These are phyloP conservation scores for Malurus melanocephalus DNA, from an alignment of 2,113 vertebrate species.

Conservation along the genomic window DNA sequence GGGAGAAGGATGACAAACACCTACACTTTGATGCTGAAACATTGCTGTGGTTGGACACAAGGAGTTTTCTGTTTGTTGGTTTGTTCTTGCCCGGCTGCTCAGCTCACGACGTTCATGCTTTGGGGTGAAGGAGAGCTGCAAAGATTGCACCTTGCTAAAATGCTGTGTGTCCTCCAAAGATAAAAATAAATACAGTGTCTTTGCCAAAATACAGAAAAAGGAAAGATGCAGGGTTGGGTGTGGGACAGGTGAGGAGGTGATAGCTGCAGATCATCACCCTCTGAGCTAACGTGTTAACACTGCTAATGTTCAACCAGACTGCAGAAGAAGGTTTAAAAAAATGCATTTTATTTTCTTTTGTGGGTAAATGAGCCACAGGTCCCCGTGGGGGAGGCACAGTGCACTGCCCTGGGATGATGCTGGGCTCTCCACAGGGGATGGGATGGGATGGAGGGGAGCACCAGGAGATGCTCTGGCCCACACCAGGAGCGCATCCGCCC, in stretches of 20 bases:
- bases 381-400: accelerated
- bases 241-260: not conserved
- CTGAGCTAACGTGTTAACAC: not conserved
- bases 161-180: not conserved
- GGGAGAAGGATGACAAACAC: not conserved
- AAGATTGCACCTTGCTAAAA: not conserved
- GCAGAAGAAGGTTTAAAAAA: not conserved
- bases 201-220: not conserved
- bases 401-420: not conserved
- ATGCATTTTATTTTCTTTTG: not conserved
- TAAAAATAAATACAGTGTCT: not conserved
- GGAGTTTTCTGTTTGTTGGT: not conserved
- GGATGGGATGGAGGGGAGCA: not conserved
- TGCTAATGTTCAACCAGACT: not conserved
- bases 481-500: not conserved
- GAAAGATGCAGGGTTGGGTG: accelerated
- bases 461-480: accelerated
- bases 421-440: not conserved
- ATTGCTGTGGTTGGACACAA: not conserved
- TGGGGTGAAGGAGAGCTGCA: not conserved
- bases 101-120: accelerated
- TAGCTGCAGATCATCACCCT: not conserved
- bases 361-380: not conserved
- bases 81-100: not conserved
- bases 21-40: not conserved